Evolutionary conservation across 1,140 invertebrate species (phyloP).

Genomic region (Chlorops oryzae): DNA sequence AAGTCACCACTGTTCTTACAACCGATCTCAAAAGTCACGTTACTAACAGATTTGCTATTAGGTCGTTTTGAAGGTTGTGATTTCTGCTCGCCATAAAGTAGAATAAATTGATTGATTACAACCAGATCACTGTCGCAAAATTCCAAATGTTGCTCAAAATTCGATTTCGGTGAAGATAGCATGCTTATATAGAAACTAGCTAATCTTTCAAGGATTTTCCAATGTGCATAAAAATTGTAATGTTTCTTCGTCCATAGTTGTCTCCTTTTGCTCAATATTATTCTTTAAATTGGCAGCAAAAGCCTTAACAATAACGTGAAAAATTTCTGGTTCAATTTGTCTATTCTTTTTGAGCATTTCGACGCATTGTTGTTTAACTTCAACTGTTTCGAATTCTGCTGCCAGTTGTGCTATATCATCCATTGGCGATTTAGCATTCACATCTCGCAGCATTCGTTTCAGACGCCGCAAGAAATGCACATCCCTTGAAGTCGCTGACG

Average conservation of each 20-base stretch:
- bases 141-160: slow-evolving; percentile 25
- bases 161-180: slow-evolving; percentile 3
- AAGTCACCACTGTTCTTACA: slow-evolving; percentile 30
- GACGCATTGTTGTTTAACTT: slow-evolving; percentile 64
- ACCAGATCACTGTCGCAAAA: slow-evolving; percentile 38
- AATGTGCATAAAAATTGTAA: too few species aligned
- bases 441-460: slow-evolving; percentile 60
- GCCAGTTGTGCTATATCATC: slow-evolving; percentile 53
- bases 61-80: neutral
- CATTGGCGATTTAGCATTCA: slow-evolving; percentile 50
- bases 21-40: slow-evolving; percentile 9
- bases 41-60: neutral
- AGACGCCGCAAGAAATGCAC: slow-evolving; percentile 77
- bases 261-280: neutral
- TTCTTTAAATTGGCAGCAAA: slow-evolving; percentile 21
- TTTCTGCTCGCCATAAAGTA: slow-evolving; percentile 22
- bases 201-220: slow-evolving; percentile 31
- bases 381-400: slow-evolving; percentile 65
- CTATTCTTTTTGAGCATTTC: slow-evolving; percentile 62
- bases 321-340: slow-evolving; percentile 32
- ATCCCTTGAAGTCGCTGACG: slow-evolving; percentile 78
- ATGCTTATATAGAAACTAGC: slow-evolving; percentile 30
- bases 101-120: slow-evolving; percentile 39
- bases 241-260: too few species aligned
- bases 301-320: slow-evolving; percentile 29